Conservation (phyloP, 1,140 invertebrate genomes). For the Nephila pilipes region DNA sequence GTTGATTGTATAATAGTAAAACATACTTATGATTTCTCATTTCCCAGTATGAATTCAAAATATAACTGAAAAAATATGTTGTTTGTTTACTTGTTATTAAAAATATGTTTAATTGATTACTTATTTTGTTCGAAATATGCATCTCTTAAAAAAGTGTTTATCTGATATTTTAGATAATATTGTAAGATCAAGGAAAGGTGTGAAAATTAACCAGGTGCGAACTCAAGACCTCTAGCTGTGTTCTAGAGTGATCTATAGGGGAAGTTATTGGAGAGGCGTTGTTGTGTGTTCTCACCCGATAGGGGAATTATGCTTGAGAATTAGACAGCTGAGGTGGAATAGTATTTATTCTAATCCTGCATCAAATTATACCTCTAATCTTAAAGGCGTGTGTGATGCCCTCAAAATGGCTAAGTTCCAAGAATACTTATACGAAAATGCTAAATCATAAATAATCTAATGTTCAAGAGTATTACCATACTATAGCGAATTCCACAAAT, state of each 20-base stretch:
- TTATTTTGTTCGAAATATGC: too few relatives aligned
- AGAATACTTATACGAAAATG: neutral
- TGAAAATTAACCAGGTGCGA: neutral
- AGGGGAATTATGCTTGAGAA: conserved; percentile 45
- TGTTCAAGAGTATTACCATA: conserved; percentile 1
- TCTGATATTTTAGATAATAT: too few relatives aligned
- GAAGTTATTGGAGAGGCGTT: conserved; percentile 26
- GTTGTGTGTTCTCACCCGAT: conserved; percentile 29
- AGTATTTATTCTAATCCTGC: conserved; percentile 7
- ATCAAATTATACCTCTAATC: conserved; percentile 32
- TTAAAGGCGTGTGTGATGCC: conserved; percentile 14
- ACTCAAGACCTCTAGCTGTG: neutral
- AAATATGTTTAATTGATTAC: too few relatives aligned
- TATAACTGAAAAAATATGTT: too few relatives aligned
- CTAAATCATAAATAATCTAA: conserved; percentile 33
- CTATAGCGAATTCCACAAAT: neutral
- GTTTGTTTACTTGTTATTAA: too few relatives aligned
- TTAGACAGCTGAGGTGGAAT: conserved; percentile 20
- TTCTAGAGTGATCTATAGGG: neutral
- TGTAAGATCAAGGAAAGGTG: neutral
- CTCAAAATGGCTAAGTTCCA: conserved; percentile 20
- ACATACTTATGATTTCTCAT: too few relatives aligned
- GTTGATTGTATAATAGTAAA: too few relatives aligned
- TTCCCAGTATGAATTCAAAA: too few relatives aligned
- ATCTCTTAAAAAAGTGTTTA: too few relatives aligned